Evolutionary conservation across 1,140 invertebrate genomes (phyloP), one percentile per base, ranked within the genome.

Genomic region (Pomacea maculata): DNA sequence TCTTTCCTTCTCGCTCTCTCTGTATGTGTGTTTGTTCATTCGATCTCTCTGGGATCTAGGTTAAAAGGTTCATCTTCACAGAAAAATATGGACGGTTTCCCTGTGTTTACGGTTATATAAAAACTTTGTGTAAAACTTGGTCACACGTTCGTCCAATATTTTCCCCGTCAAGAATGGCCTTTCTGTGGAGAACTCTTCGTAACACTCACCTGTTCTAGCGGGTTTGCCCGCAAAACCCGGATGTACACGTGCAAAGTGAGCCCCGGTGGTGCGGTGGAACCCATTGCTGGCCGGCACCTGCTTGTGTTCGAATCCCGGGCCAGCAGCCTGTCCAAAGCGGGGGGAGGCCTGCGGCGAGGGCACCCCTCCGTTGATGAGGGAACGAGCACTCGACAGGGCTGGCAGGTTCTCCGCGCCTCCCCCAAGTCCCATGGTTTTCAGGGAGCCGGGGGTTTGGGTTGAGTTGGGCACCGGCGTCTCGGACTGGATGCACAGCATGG

Each of bases 401-500:
- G 84, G 86, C 17, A 86, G 71, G 34, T 64, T 65, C 74, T 82
- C 81, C 11, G 82, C 82, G 14, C 70, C 70, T 52, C 73, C 80
- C 17, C 80, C 79, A 55, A 75, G 76, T 9, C 54, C 29, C 34
- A 70, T 68, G 25, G 75, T 77, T 57, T 79, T 78, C 57, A 73
- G 76, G 17, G 86, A 86, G 19, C 84, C 82, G 5, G 87, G 87
- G n/a, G 88, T 86, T 68, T 79, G 85, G 9, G 85, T 80, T 17
- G 54, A 83, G 64, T 86, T 85, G 14, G 84, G 80, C 10, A 89
- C 83, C 19, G 88, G 88, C 9, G 88, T 89, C 25, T 87, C 87
- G 0, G 87, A 74, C 79, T 89, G 88, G 64, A 89, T 87, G n/a
- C 86, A 80, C 25, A 89, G 79, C 21, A 84, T 85, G 9, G 88